Base-by-base conservation (phyloP, 1,140 invertebrate genomes). In the Brachionus koreanus region DNA sequence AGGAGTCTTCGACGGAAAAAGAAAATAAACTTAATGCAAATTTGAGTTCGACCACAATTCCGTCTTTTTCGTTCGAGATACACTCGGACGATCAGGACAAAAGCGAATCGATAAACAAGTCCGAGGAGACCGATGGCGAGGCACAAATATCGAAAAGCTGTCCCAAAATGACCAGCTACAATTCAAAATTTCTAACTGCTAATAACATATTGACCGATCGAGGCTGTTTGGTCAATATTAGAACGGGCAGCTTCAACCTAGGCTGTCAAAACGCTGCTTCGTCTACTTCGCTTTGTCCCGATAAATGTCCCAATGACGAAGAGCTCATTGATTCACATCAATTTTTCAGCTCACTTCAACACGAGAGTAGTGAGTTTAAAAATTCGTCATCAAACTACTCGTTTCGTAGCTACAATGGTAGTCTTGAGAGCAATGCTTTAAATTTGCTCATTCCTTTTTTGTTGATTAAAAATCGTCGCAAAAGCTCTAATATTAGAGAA, bases 161-260 rank as follows among this genome's bases (percentile, higher is more conserved):
- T 29, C 42, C 19, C 0, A 74, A 74, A 46, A 33, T 46, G 43
- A 35, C 67, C 37, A 33, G 43, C 25, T 35, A 74, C 23, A 25
- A 74, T 42, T 74, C 69, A 12, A 74, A 74, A 74, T 74, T 74
- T 25, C n/a, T 74, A 10, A 74, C 69, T 7, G 69, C 69, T 16
- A 74, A 74, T 46, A 74, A 74, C 33, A 74, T 74, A 74, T 19
- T 74, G 19, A 74, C 69, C 9, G 69, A 74, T 7, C 69, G 69
- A 4, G 69, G 69, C 7, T 43, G 69, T n/a, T 16, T 74, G 16
- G 69, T 74, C 23, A 74, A 74, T 12, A 74, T 74, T 16, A 42
- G 69, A 19, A 74, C 69, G 0, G 69, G 69, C 23, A 74, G 69
- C 25, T 74, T 74, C 43, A 74, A 74, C 12, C 69, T 74, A 2